Percentiles rank a stretch among this genome's conserved stretches.
phyloP scores from a whole-genome alignment of 2,113 vertebrate species.

The Panurus biarmicus region DNA sequence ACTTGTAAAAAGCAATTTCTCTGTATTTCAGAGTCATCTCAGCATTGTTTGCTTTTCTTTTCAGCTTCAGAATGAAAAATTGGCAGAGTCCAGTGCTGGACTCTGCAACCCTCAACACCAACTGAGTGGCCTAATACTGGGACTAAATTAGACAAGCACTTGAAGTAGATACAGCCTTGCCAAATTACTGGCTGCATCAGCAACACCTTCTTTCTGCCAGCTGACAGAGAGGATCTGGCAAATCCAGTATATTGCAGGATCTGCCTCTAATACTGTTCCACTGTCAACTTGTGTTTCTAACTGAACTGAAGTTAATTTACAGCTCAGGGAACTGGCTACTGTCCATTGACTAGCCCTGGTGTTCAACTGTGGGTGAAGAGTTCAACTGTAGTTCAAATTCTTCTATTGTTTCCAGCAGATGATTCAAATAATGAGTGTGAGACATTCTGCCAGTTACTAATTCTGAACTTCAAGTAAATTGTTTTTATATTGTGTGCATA shows the following conservation, averaged over 20 bases:
- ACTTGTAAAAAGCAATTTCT: not conserved
- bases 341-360: not conserved
- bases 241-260: not conserved
- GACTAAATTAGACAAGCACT: not conserved
- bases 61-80: not conserved
- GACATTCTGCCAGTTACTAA: not conserved
- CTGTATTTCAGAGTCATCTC: not conserved
- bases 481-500: not conserved
- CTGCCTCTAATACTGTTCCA: not conserved
- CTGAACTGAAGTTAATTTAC: not conserved
- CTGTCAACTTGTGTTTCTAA: not conserved
- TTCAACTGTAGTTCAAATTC: conserved; percentile 25
- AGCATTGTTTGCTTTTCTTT: not conserved
- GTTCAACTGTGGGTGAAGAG: conserved; percentile 5
- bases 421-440: conserved; percentile 26
- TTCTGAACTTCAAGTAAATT: not conserved
- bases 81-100: not conserved
- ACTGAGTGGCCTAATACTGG: not conserved
- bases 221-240: not conserved
- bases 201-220: not conserved
- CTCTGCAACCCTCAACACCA: not conserved
- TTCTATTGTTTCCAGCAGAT: conserved; percentile 37
- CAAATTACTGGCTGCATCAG: not conserved
- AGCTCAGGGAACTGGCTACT: not conserved
- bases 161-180: not conserved